Conservation (phyloP, 1,140 invertebrate species). For the Brachionus calyciflorus region DNA sequence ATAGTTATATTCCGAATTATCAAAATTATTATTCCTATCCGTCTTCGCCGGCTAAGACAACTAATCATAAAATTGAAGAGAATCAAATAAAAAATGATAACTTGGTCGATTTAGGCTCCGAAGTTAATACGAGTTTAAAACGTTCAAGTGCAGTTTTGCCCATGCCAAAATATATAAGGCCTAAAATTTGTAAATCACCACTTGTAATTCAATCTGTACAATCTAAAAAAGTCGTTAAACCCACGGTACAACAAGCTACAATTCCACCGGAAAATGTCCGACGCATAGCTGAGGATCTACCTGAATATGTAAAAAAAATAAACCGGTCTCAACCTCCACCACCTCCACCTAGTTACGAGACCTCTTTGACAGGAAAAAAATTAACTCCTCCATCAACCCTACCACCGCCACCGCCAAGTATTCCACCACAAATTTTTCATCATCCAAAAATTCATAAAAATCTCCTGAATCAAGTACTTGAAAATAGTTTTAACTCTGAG, state of each 20-base stretch:
- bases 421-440: constrained; percentile 36
- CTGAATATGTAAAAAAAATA: not conserved
- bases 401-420: constrained; percentile 22
- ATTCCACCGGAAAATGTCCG: not conserved
- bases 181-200: constrained; percentile 27
- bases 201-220: constrained; percentile 4
- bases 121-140: not conserved
- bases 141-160: constrained; percentile 14
- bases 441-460: constrained; percentile 12
- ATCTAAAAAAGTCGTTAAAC: constrained; percentile 16
- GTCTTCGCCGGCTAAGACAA: not conserved
- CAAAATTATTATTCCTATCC: constrained; percentile 13
- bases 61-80: not conserved
- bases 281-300: not conserved
- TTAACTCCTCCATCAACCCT: not conserved
- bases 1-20: not conserved
- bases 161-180: constrained; percentile 6
- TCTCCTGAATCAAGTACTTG: constrained; percentile 11
- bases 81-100: not conserved
- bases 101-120: too few relatives aligned
- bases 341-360: constrained; percentile 1
- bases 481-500: constrained; percentile 20
- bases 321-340: not conserved
- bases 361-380: constrained; percentile 1
- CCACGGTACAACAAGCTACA: not conserved